phyloP scores from a whole-genome alignment of 2,113 vertebrate species.

The Zosterops pallidus region DNA sequence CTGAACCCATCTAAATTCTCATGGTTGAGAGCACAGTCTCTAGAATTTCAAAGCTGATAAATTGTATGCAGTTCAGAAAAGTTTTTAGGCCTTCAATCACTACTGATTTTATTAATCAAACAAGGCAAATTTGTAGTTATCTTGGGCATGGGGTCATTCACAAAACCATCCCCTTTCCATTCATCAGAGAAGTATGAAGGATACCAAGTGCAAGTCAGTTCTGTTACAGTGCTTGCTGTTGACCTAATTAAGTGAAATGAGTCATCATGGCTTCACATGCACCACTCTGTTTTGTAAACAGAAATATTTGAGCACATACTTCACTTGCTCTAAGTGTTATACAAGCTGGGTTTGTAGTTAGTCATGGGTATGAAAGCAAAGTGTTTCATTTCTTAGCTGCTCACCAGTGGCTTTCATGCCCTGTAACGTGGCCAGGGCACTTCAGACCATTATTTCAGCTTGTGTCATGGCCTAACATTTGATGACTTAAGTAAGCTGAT shows the following conservation, averaged over 20 bases:
- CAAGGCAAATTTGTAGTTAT: not conserved
- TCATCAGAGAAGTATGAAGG: not conserved
- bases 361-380: not conserved
- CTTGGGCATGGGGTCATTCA: not conserved
- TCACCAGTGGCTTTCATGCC: not conserved
- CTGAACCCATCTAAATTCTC: not conserved
- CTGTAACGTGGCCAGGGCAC: too few relatives aligned
- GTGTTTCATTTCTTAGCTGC: not conserved
- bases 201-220: not conserved
- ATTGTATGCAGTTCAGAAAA: not conserved
- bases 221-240: not conserved
- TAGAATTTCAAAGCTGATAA: not conserved
- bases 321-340: not conserved
- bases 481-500: not conserved
- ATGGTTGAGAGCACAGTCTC: not conserved
- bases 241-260: constrained; percentile 5
- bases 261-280: not conserved
- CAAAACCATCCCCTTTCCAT: not conserved
- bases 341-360: not conserved
- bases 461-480: not conserved
- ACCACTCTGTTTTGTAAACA: constrained; percentile 4
- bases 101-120: not conserved
- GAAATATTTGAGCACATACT: not conserved
- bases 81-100: not conserved
- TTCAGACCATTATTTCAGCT: not conserved